phyloP scores from a whole-genome alignment of 2,888 invertebrate species.

The Drosophila lutescens region DNA sequence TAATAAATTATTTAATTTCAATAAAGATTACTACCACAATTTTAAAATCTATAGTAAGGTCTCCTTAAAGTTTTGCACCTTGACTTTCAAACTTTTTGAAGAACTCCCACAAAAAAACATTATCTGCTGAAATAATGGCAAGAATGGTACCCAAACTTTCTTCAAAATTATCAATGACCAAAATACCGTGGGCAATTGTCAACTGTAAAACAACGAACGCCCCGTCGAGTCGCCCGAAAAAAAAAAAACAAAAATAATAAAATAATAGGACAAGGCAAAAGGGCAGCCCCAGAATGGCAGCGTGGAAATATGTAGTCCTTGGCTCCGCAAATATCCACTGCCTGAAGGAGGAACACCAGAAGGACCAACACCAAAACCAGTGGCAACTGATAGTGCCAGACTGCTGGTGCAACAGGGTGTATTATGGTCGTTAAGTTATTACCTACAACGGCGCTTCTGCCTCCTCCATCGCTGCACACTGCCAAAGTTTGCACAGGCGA shows the following conservation, averaged over 20 bases:
- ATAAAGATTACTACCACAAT: too few relatives aligned
- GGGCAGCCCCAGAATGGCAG: constrained; percentile 34
- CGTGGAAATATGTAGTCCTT: constrained; percentile 44
- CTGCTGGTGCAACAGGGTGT: constrained; percentile 77
- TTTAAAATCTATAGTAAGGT: too few relatives aligned
- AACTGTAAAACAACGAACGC: constrained; percentile 21
- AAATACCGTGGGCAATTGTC: constrained; percentile 23
- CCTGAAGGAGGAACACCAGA: background rate
- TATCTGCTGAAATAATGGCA: background rate
- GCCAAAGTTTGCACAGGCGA: constrained; percentile 75
- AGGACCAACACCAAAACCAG: background rate
- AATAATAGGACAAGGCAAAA: constrained; percentile 20
- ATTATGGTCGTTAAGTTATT: constrained; percentile 80
- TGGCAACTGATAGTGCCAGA: constrained; percentile 32
- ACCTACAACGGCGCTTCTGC: constrained; percentile 52
- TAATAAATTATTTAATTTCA: too few relatives aligned
- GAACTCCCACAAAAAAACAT: background rate
- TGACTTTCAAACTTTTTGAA: background rate
- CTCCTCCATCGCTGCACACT: constrained; percentile 49
- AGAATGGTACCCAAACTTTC: background rate
- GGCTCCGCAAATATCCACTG: constrained; percentile 29
- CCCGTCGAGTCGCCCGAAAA: constrained; percentile 11
- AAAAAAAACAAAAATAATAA: background rate
- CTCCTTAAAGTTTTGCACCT: too few relatives aligned
- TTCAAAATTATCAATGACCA: background rate